Base-by-base conservation (phyloP, 2,113 vertebrate species). In the Rynchops niger region DNA sequence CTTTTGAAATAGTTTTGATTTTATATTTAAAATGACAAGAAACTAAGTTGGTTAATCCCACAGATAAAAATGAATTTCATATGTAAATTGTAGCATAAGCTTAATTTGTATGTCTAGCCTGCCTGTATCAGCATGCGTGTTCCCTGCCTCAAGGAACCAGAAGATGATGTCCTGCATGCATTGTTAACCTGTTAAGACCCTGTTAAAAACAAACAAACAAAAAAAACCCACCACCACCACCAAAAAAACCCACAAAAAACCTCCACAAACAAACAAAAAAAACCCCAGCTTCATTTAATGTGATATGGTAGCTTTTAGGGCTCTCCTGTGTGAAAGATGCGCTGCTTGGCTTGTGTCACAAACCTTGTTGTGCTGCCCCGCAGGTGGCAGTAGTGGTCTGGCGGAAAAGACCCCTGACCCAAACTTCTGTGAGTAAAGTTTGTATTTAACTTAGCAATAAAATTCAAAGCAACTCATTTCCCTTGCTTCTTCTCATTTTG, bases 301-400 rank as follows among this genome's bases (percentile, higher is more conserved):
- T 13, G 49, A 15, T 4, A 9, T 2, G 26, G 34, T 15, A 20
- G 25, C 21, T 45, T 65, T 52, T 22, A 12, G 62, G 47, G n/a
- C 80, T 52, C 49, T 45, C 36, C 56, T 50, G 18, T 34, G 15
- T 8, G 15, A 12, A 14, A 76, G 61, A 59, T 59, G 50, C 38
- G 17, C 45, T 74, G 34, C 47, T 58, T 69, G 40, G 11, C 72
- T 66, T n/a, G 34, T 23, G 38, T 73, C 40, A 6, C 17, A 53
- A 52, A 43, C 52, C 36, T n/a, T 15, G 11, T 21, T 25, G 36
- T 58, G 45, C 42, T 70, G 67, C 58, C 90, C 90, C 9, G 66
- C 49, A 91, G 95, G 83, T 93, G 88, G 96, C 95, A 93, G 65
- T 14, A 91, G 62, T 16, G 69, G n/a, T 62, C 92, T 65, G 56